phyloP scores from a whole-genome alignment of 2,113 vertebrate species.

The Anarhynchus alexandrinus region DNA sequence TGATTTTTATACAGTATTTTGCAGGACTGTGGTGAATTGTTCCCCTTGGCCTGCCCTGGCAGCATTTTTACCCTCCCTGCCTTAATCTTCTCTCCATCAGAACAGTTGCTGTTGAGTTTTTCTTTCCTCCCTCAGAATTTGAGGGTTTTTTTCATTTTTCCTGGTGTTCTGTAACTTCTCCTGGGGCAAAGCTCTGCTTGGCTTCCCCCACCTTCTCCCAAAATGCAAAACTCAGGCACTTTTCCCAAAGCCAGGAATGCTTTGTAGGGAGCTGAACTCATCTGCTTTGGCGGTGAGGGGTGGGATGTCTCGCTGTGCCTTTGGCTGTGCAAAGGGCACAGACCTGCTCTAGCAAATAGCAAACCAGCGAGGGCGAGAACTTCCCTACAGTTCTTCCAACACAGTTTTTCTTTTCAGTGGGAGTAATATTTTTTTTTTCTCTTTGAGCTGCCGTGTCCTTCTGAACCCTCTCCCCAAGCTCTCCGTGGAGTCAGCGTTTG shows the following conservation, averaged over 20 bases:
- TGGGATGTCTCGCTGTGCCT: neutral
- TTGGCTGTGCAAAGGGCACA: neutral
- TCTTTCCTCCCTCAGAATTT: neutral
- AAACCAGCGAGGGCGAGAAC: neutral
- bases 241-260: neutral
- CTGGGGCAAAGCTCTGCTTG: neutral
- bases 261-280: neutral
- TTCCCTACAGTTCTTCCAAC: neutral
- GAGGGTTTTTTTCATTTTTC: neutral
- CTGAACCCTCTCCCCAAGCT: neutral
- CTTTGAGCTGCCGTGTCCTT: neutral
- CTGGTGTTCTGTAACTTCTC: neutral
- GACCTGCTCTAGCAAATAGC: neutral
- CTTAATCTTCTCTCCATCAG: neutral
- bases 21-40: neutral
- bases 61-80: neutral
- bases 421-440: neutral
- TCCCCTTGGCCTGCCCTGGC: neutral
- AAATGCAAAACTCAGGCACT: accelerated
- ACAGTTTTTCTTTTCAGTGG: neutral
- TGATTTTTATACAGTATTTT: neutral
- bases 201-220: neutral
- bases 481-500: neutral
- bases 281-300: neutral
- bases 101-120: neutral